Evolutionary conservation across 2,113 vertebrate genomes (phyloP).

Genomic region (Naja naja): DNA sequence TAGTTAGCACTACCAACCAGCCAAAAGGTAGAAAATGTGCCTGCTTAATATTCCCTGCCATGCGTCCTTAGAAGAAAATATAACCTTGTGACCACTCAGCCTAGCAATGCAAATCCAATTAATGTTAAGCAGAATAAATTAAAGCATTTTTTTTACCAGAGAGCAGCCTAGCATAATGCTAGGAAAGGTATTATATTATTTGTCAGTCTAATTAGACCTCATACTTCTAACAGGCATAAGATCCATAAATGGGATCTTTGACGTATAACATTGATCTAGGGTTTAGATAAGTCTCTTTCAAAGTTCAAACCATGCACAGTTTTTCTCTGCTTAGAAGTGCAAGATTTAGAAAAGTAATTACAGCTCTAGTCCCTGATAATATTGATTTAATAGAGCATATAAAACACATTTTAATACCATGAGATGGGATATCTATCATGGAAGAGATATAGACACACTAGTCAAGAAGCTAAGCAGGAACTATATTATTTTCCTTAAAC

Average conservation of each 20-base stretch:
- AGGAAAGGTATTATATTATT: slow-evolving; percentile 19
- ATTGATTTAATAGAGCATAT: not conserved
- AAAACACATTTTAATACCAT: not conserved
- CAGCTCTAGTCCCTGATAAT: not conserved
- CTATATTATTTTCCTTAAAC: not conserved
- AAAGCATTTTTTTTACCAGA: slow-evolving; percentile 12
- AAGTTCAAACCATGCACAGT: not conserved
- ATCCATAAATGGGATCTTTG: not conserved
- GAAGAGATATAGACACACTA: not conserved
- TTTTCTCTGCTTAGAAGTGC: not conserved
- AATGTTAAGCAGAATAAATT: slow-evolving; percentile 25
- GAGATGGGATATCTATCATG: not conserved
- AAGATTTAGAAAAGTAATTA: not conserved
- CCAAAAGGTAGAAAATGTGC: not conserved
- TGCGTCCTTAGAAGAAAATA: slow-evolving; percentile 18
- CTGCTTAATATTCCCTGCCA: slow-evolving; percentile 2
- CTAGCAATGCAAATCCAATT: slow-evolving; percentile 15
- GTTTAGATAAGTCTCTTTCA: not conserved
- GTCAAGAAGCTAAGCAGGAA: not conserved
- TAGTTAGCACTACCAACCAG: not conserved
- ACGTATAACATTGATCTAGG: not conserved
- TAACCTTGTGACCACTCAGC: slow-evolving; percentile 21
- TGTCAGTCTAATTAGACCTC: not conserved
- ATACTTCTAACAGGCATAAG: slow-evolving; percentile 11
- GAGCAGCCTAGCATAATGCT: not conserved